Evolutionary conservation across 2,888 invertebrate genomes (phyloP).

Genomic region (Netelia inedita): DNA sequence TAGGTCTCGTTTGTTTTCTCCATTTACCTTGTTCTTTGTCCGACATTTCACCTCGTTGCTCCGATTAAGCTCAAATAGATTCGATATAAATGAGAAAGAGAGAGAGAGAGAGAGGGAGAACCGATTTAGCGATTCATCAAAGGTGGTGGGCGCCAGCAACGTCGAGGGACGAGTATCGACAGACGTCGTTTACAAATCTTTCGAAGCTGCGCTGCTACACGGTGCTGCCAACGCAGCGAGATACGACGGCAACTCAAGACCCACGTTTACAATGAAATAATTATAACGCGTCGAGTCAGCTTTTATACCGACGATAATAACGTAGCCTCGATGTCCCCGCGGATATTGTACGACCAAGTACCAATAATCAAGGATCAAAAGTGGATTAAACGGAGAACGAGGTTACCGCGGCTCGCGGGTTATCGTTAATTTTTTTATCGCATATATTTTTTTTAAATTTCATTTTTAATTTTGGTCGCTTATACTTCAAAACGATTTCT

Average conservation of each 20-base stretch:
- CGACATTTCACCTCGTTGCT: constrained; percentile 23
- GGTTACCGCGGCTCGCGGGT: not conserved
- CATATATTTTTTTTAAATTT: not conserved
- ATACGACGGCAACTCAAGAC: not conserved
- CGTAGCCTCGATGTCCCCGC: not conserved
- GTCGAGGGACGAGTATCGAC: constrained; percentile 54
- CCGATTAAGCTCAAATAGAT: constrained; percentile 14
- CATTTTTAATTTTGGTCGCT: not conserved
- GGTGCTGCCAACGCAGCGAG: not conserved
- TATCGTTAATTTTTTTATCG: not conserved
- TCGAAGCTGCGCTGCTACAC: constrained; percentile 16
- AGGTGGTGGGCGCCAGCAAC: not conserved
- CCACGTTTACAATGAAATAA: constrained; percentile 52
- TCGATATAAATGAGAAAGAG: not conserved
- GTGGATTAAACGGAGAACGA: constrained; percentile 37
- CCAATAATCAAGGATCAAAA: constrained; percentile 36
- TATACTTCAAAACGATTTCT: not conserved
- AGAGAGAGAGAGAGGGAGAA: constrained; percentile 3
- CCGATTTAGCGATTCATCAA: not conserved
- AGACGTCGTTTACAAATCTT: constrained; percentile 61
- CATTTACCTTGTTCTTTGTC: not conserved
- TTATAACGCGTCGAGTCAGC: constrained; percentile 37
- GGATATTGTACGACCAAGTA: constrained; percentile 22
- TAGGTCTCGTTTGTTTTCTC: not conserved
- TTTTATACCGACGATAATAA: constrained; percentile 27